Percentiles rank a stretch among this genome's conserved stretches.
Conservation (phyloP, 2,113 vertebrate species). For the Caranx melampygus region DNA sequence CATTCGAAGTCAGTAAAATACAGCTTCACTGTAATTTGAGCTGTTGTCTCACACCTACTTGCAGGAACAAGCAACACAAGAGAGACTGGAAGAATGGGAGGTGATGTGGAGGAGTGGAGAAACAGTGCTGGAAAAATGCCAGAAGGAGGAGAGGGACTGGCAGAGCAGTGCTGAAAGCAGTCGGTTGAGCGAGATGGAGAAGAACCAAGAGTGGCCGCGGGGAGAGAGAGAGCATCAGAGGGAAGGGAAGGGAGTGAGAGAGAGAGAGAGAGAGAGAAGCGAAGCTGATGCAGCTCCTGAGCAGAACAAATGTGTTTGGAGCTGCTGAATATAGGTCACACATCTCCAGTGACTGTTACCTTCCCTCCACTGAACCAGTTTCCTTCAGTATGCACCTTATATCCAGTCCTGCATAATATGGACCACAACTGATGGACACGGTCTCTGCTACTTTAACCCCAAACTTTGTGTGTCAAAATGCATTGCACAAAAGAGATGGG, state of each 20-base stretch:
- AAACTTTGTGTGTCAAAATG: slow-evolving; percentile 18
- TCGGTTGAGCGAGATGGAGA: slow-evolving; percentile 51
- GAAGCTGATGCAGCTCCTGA: slow-evolving; percentile 75
- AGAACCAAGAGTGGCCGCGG: slow-evolving; percentile 58
- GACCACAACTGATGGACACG: slow-evolving; percentile 20
- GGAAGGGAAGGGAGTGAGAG: slow-evolving; percentile 33
- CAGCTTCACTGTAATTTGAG: slow-evolving; percentile 17
- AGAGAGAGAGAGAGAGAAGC: slow-evolving; percentile 39
- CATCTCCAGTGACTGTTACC: slow-evolving; percentile 80
- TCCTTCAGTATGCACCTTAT: slow-evolving; percentile 42
- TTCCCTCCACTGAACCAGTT: slow-evolving; percentile 66
- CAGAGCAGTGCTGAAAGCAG: slow-evolving; percentile 36
- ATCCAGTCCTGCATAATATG: slow-evolving; percentile 44
- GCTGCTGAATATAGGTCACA: slow-evolving; percentile 84
- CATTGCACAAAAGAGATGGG: slow-evolving; percentile 3
- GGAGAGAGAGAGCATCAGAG: slow-evolving; percentile 57
- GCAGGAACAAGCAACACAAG: slow-evolving; percentile 43
- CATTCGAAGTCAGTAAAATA: slow-evolving; percentile 15
- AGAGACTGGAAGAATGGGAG: slow-evolving; percentile 3
- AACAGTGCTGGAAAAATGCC: slow-evolving; percentile 46
- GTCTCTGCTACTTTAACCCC: slow-evolving; percentile 12
- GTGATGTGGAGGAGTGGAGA: slow-evolving; percentile 7
- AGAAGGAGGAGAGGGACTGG: slow-evolving; percentile 41
- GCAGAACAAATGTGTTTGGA: slow-evolving; percentile 80
- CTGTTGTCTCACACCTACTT: slow-evolving; percentile 44